A percentile compares a stretch with the other conserved stretches of the same genome.
Evolutionary conservation across 2,113 vertebrate genomes (phyloP).

Genomic region (Junco hyemalis): DNA sequence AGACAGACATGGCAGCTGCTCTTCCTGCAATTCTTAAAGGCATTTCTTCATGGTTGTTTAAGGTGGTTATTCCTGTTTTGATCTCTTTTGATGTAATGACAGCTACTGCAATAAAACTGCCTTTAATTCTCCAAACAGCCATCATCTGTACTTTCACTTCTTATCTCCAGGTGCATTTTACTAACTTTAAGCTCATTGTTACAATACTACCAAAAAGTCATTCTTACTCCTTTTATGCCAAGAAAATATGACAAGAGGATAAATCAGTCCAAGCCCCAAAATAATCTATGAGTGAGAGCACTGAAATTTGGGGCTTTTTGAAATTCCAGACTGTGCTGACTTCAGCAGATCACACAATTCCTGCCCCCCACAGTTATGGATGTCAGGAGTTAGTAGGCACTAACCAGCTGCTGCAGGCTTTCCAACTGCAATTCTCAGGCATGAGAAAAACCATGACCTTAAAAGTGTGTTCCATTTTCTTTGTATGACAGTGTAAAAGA

Average conservation of each 20-base stretch:
- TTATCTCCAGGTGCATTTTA: neutral
- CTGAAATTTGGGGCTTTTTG: neutral
- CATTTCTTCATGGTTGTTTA: neutral
- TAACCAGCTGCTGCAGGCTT: neutral
- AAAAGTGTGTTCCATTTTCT: neutral
- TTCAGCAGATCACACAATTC: neutral
- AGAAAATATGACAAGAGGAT: neutral
- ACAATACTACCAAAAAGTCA: neutral
- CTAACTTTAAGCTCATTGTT: neutral
- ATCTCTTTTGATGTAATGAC: neutral
- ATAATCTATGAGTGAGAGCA: neutral
- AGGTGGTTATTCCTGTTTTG: neutral
- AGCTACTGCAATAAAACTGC: neutral
- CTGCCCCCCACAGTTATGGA: neutral
- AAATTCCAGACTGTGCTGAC: neutral
- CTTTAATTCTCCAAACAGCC: neutral
- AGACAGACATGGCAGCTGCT: neutral
- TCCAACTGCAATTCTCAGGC: neutral
- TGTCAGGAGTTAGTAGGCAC: neutral
- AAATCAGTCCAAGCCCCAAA: neutral
- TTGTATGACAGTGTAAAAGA: neutral
- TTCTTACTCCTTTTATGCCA: neutral
- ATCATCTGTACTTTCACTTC: neutral
- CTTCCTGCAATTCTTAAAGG: neutral
- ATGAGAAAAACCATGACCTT: neutral